Conservation (phyloP, 1,140 invertebrate species). For the Musca vetustissima region DNA sequence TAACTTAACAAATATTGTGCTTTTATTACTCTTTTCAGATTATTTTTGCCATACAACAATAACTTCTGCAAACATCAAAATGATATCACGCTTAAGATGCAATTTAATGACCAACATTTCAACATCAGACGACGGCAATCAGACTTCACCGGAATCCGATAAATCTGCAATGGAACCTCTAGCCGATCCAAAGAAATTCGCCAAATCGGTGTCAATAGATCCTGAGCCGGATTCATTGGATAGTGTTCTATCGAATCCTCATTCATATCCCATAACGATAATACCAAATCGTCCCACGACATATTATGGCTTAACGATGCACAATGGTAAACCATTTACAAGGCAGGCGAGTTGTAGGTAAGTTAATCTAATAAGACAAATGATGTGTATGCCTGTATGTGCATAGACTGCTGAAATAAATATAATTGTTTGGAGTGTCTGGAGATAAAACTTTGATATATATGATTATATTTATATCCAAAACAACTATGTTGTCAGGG, state of each 20-base stretch:
- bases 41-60: neutral
- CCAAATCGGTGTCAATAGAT: slow-evolving; percentile 42
- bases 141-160: slow-evolving; percentile 29
- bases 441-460: too few relatives aligned
- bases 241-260: slow-evolving; percentile 53
- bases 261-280: slow-evolving; percentile 53
- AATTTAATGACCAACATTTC: slow-evolving; percentile 12
- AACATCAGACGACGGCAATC: slow-evolving; percentile 4
- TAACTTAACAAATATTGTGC: too few relatives aligned
- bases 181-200: slow-evolving; percentile 11
- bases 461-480: too few relatives aligned
- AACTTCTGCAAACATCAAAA: neutral
- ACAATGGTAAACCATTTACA: slow-evolving; percentile 41
- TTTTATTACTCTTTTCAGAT: neutral
- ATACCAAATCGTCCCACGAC: slow-evolving; percentile 49
- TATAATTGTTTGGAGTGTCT: too few relatives aligned
- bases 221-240: slow-evolving; percentile 53
- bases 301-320: slow-evolving; percentile 40
- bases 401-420: too few relatives aligned
- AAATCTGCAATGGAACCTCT: slow-evolving; percentile 36
- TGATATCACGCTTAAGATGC: slow-evolving; percentile 14
- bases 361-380: slow-evolving; percentile 28
- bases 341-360: slow-evolving; percentile 50
- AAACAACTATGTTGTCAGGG: too few relatives aligned
- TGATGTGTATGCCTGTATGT: too few relatives aligned